Evolutionary conservation across 2,888 invertebrate genomes (phyloP).

Genomic region (Chrysodeixis includens): DNA sequence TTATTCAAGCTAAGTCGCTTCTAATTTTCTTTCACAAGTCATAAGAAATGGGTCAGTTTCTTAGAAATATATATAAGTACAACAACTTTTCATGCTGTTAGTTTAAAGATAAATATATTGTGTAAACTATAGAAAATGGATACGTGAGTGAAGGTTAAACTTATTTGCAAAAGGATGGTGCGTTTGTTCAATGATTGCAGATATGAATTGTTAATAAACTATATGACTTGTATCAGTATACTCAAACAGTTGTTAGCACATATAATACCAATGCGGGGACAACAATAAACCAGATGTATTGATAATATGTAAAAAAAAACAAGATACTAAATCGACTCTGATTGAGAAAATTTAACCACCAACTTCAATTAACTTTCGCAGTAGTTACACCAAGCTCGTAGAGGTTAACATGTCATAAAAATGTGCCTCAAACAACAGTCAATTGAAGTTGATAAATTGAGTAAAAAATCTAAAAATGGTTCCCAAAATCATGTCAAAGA

Average conservation of each 20-base stretch:
- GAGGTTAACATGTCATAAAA: conserved; percentile 24
- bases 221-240: conserved; percentile 21
- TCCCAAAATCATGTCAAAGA: conserved; percentile 27
- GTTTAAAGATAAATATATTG: conserved; percentile 39
- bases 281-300: conserved; percentile 22
- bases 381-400: conserved; percentile 33
- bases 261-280: conserved; percentile 23
- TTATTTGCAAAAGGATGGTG: conserved; percentile 24
- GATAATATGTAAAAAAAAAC: conserved; percentile 10
- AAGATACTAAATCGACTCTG: conserved; percentile 24
- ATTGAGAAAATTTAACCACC: conserved; percentile 29
- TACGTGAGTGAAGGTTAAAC: conserved; percentile 29
- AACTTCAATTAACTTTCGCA: conserved; percentile 30
- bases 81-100: conserved; percentile 55
- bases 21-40: conserved; percentile 35
- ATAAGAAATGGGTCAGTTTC: conserved; percentile 59
- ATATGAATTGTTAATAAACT: conserved; percentile 29
- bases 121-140: conserved; percentile 28
- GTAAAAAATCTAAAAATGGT: conserved; percentile 18
- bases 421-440: conserved; percentile 22
- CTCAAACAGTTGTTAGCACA: conserved; percentile 37
- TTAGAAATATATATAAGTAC: conserved; percentile 30
- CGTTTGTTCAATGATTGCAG: conserved; percentile 33
- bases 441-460: conserved; percentile 40
- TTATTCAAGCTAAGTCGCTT: conserved; percentile 48